These are phyloP conservation scores for Dallia pectoralis DNA, from an alignment of 2,797 vertebrate species.

Conservation along the genomic window DNA sequence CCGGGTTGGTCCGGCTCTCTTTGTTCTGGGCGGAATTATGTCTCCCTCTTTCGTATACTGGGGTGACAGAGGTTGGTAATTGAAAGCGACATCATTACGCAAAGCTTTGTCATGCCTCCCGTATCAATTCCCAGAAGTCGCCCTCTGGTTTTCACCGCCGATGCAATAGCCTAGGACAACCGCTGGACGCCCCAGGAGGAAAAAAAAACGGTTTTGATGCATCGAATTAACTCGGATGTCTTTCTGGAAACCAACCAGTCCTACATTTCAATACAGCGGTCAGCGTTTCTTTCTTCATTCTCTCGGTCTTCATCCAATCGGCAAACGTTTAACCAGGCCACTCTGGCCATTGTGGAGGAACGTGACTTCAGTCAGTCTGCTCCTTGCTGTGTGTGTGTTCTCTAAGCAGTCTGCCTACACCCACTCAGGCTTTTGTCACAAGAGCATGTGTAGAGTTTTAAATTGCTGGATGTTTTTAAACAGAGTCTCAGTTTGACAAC, in stretches of 20 bases:
- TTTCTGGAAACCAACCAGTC: constrained; percentile 31
- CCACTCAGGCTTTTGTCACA: constrained; percentile 11
- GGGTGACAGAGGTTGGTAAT: constrained; percentile 59
- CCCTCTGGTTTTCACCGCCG: constrained; percentile 40
- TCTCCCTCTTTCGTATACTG: constrained; percentile 36
- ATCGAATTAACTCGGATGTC: constrained; percentile 26
- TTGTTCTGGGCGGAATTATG: constrained; percentile 33
- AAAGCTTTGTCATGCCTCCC: constrained; percentile 56
- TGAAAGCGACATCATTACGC: constrained; percentile 59
- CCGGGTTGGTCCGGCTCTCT: neutral
- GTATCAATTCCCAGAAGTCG: constrained; percentile 44
- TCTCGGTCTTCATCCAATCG: constrained; percentile 28
- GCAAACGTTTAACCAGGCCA: constrained; percentile 20
- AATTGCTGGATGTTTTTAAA: neutral
- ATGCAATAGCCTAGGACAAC: constrained; percentile 47
- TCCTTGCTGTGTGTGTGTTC: constrained; percentile 17
- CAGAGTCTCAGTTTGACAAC: neutral
- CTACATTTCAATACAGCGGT: constrained; percentile 51
- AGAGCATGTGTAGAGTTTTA: neutral
- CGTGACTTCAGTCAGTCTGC: constrained; percentile 26
- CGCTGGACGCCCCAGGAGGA: no score
- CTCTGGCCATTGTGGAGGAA: constrained; percentile 10
- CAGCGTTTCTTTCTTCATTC: constrained; percentile 21
- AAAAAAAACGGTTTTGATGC: constrained; percentile 28
- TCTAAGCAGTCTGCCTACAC: constrained; percentile 8